A percentile compares a stretch with the other conserved stretches of the same genome.
Evolutionary conservation across 2,113 vertebrate genomes (phyloP).

Genomic region (Colinus virginianus): DNA sequence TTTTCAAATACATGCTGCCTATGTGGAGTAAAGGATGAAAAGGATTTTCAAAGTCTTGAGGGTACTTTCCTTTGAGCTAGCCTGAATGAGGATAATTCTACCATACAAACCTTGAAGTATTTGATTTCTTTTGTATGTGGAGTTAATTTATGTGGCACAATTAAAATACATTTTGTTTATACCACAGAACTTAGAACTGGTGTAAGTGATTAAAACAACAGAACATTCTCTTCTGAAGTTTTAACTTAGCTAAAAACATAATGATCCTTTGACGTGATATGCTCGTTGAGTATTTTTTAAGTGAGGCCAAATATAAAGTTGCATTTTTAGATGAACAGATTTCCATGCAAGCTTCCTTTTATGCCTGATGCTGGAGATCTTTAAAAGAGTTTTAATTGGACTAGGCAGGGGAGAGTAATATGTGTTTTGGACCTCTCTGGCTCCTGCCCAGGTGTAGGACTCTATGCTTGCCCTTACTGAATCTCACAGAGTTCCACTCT

Average conservation of each 20-base stretch:
- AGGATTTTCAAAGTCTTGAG: not conserved
- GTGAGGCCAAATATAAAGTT: not conserved
- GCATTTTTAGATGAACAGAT: not conserved
- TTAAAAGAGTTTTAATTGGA: not conserved
- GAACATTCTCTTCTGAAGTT: constrained; percentile 1
- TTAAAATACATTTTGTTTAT: constrained; percentile 33
- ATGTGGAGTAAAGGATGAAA: not conserved
- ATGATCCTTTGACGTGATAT: not conserved
- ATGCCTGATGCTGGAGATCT: not conserved
- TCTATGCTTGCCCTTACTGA: no score
- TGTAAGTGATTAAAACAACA: constrained; percentile 32
- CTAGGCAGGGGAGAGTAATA: not conserved
- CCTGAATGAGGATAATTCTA: constrained; percentile 30
- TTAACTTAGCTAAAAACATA: not conserved
- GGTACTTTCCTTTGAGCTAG: not conserved
- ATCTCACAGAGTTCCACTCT: no score
- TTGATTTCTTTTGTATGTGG: constrained; percentile 37
- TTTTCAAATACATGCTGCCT: not conserved
- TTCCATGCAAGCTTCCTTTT: not conserved
- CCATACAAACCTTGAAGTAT: constrained; percentile 10
- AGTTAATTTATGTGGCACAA: constrained; percentile 21
- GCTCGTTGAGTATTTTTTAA: not conserved
- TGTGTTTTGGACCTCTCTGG: not conserved
- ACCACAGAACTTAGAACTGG: not conserved
- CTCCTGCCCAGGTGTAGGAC: no score